These are phyloP conservation scores for Hoplodrina ambigua DNA, from an alignment of 2,888 invertebrate species.

Conservation along the genomic window DNA sequence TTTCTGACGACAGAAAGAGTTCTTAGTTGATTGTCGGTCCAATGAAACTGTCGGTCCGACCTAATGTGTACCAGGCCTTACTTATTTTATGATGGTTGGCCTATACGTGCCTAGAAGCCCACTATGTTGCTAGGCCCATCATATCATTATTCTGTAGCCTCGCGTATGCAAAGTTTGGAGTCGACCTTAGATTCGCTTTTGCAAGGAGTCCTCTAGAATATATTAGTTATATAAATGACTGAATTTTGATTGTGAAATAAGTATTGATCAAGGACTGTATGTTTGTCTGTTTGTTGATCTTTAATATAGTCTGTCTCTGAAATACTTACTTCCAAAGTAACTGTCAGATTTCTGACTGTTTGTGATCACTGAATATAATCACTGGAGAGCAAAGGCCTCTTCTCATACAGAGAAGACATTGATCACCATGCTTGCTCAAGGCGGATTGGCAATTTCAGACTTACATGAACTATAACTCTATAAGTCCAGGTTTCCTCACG, in stretches of 20 bases:
- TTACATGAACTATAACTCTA: too few species aligned
- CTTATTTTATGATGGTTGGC: constrained; percentile 25
- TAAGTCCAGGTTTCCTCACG: too few species aligned
- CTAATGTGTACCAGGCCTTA: background rate
- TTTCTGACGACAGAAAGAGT: too few species aligned
- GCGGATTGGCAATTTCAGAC: too few species aligned
- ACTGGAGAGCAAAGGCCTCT: too few species aligned
- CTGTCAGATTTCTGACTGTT: too few species aligned
- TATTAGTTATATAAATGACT: constrained; percentile 54
- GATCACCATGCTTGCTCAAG: too few species aligned
- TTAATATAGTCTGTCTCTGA: background rate
- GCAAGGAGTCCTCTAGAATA: constrained; percentile 62
- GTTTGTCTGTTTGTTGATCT: constrained; percentile 8
- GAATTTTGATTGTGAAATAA: constrained; percentile 35
- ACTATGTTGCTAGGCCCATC: constrained; percentile 33
- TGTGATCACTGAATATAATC: too few species aligned
- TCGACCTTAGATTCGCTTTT: constrained; percentile 62
- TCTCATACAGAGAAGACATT: too few species aligned
- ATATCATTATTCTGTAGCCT: constrained; percentile 52
- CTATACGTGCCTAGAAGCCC: constrained; percentile 37
- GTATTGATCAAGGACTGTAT: background rate
- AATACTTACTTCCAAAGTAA: background rate
- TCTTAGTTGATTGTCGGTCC: too few species aligned
- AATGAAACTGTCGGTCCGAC: too few species aligned
- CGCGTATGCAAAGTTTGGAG: constrained; percentile 59